A percentile compares a stretch with the other conserved stretches of the same genome.
Evolutionary conservation across 2,888 invertebrate species (phyloP).

Genomic region (Oscheius myriophilus): DNA sequence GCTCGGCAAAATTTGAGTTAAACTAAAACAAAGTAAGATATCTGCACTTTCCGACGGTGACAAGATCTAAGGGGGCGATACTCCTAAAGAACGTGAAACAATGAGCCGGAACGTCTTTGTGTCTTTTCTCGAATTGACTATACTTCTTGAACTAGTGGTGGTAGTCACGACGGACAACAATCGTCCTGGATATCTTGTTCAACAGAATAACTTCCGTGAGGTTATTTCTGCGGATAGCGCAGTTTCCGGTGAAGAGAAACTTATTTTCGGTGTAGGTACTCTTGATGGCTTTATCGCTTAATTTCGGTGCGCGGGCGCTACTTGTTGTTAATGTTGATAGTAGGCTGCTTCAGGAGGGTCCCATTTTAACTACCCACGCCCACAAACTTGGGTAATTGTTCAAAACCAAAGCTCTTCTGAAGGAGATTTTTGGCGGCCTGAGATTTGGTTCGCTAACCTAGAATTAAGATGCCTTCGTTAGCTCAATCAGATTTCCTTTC

Average conservation of each 20-base stretch:
- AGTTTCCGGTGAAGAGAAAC: conserved; percentile 98
- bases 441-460: too few relatives aligned
- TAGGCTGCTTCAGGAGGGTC: conserved; percentile 92
- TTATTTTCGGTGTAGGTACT: conserved; percentile 99
- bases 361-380: conserved; percentile 48
- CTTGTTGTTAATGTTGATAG: conserved; percentile 89
- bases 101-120: conserved; percentile 98
- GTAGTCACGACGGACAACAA: conserved; percentile 96
- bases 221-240: conserved; percentile 95
- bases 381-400: too few relatives aligned
- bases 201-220: conserved; percentile 94
- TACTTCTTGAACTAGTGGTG: conserved; percentile 97
- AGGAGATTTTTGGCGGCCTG: too few relatives aligned
- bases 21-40: too few relatives aligned
- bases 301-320: conserved; percentile 75
- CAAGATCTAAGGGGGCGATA: conserved; percentile 92
- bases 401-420: too few relatives aligned
- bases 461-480: too few relatives aligned
- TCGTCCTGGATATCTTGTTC: conserved; percentile 89
- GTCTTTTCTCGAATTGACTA: conserved; percentile 97
- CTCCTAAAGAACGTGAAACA: conserved; percentile 96
- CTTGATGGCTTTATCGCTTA: conserved; percentile 86
- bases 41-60: conserved; percentile 97
- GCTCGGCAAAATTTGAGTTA: too few relatives aligned
- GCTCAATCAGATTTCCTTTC: too few relatives aligned